Evolutionary conservation across 2,113 vertebrate genomes (phyloP).

Genomic region (Petrocephalus zakoni): DNA sequence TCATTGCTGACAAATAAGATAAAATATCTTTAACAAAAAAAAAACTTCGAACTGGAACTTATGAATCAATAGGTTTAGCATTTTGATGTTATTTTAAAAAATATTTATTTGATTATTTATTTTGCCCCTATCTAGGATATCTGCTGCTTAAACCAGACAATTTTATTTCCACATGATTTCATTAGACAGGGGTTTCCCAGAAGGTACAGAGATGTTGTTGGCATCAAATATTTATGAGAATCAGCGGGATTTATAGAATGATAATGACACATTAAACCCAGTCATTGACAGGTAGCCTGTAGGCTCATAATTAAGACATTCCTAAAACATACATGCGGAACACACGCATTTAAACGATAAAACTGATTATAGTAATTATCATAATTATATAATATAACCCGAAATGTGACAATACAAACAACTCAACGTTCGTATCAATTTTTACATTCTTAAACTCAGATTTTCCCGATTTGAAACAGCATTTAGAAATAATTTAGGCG

Average conservation of each 20-base stretch:
- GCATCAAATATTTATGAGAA: neutral
- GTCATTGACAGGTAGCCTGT: neutral
- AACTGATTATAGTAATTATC: neutral
- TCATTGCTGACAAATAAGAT: constrained; percentile 28
- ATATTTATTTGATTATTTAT: constrained; percentile 54
- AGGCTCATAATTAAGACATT: constrained; percentile 3
- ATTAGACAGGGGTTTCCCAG: constrained; percentile 32
- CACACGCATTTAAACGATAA: neutral
- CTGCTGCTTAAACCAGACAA: constrained; percentile 41
- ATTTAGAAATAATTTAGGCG: neutral
- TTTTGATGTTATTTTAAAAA: constrained; percentile 44
- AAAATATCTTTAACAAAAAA: constrained; percentile 36
- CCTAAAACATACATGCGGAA: neutral
- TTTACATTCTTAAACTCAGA: neutral
- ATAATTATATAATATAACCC: neutral
- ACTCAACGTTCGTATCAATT: neutral
- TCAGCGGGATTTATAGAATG: neutral
- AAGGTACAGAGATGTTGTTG: constrained; percentile 28
- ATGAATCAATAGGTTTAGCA: constrained; percentile 32
- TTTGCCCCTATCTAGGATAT: constrained; percentile 33
- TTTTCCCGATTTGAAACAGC: neutral
- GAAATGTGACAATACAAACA: neutral
- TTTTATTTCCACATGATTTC: constrained; percentile 21
- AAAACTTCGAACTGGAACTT: constrained; percentile 29
- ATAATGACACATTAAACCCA: neutral